Conservation (phyloP, 1,140 invertebrate genomes). For the Sminthurides bifidus region DNA sequence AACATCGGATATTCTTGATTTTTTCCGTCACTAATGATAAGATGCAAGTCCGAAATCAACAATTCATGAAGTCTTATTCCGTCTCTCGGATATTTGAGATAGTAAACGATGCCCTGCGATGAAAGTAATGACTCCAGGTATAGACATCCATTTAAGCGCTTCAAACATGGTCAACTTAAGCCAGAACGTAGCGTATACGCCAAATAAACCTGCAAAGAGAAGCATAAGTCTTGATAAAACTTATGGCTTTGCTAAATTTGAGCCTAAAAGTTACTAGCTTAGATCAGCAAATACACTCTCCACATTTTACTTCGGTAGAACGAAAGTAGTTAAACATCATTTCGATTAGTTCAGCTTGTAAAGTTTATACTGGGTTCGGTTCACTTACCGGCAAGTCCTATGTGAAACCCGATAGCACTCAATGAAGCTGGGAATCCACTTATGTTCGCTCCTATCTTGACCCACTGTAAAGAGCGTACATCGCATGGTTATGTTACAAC, state of each 20-base stretch:
- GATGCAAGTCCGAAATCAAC: too few species aligned
- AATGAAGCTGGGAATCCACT: conserved; percentile 65
- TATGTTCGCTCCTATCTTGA: conserved; percentile 76
- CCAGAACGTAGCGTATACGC: conserved; percentile 29
- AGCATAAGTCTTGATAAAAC: too few species aligned
- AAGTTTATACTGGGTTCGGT: too few species aligned
- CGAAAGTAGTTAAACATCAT: conserved; percentile 24
- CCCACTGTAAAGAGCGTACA: conserved; percentile 51
- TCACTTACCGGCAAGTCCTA: conserved; percentile 57
- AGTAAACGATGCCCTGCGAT: conserved; percentile 24
- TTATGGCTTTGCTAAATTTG: background rate
- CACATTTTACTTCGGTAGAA: conserved; percentile 24
- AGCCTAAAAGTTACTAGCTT: background rate
- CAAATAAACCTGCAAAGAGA: conserved; percentile 26
- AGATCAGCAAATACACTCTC: conserved; percentile 10
- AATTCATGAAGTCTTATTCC: conserved; percentile 10
- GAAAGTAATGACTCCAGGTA: conserved; percentile 25
- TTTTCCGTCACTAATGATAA: too few species aligned
- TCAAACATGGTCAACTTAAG: conserved; percentile 30
- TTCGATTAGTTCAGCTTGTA: background rate
- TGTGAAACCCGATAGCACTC: conserved; percentile 74
- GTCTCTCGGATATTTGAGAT: conserved; percentile 17
- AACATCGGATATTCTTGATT: too few species aligned
- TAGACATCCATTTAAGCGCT: conserved; percentile 24
- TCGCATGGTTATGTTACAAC: background rate